Evolutionary conservation across 2,888 invertebrate genomes (phyloP).

Genomic region (Belgica antarctica): DNA sequence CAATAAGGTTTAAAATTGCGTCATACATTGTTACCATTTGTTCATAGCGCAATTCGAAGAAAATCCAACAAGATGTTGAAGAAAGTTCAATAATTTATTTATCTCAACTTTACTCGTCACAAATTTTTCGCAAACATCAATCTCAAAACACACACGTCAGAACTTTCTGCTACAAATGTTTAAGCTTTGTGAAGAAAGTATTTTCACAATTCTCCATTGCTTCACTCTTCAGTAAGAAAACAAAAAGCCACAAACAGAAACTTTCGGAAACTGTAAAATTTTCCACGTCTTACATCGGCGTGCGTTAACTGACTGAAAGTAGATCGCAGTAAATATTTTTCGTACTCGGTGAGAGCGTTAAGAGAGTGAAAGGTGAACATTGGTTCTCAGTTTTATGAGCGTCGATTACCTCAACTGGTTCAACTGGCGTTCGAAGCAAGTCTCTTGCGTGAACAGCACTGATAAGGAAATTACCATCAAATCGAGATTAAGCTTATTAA

Average conservation of each 20-base stretch:
- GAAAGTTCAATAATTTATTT: constrained; percentile 2
- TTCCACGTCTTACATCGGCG: background rate
- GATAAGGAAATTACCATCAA: background rate
- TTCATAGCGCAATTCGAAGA: background rate
- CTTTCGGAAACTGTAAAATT: background rate
- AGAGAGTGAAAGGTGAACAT: background rate
- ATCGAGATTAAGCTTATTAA: background rate
- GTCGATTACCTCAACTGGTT: too few species aligned
- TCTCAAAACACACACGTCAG: background rate
- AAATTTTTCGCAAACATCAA: background rate
- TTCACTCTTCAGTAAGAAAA: background rate
- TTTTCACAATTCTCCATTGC: constrained; percentile 3
- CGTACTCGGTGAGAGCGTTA: background rate
- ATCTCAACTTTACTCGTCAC: background rate
- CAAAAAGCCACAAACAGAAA: background rate
- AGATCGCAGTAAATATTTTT: background rate
- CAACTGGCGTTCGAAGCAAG: background rate
- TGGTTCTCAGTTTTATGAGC: too few species aligned
- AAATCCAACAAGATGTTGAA: background rate
- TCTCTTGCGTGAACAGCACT: background rate
- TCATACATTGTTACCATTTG: background rate
- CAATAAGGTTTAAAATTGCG: background rate
- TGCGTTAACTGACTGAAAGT: constrained; percentile 13
- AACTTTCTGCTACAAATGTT: background rate
- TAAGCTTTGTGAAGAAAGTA: background rate